These are phyloP conservation scores for Sakesphorus luctuosus DNA, from an alignment of 2,113 vertebrate genomes.

Conservation along the genomic window DNA sequence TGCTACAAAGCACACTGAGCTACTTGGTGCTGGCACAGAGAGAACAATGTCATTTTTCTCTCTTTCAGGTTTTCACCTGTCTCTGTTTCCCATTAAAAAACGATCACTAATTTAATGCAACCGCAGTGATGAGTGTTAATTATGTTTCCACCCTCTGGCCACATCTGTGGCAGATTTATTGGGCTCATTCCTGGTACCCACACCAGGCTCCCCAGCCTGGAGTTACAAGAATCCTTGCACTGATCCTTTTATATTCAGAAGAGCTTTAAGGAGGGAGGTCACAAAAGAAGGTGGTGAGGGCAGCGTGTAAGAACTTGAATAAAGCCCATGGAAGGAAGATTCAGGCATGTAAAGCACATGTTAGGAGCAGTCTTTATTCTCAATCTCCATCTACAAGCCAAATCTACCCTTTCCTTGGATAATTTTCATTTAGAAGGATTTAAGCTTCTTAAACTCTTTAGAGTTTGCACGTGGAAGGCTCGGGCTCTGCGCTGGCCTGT, in stretches of 20 bases:
- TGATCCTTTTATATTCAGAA: slow-evolving; percentile 61
- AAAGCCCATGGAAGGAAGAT: slow-evolving; percentile 59
- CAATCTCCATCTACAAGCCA: slow-evolving; percentile 66
- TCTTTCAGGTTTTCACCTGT: background rate
- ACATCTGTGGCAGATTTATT: background rate
- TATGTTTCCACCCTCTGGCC: background rate
- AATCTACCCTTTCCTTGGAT: slow-evolving; percentile 66
- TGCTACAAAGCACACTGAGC: background rate
- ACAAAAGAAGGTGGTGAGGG: slow-evolving; percentile 31
- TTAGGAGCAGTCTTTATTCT: slow-evolving; percentile 55
- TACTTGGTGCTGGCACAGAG: background rate
- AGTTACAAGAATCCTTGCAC: slow-evolving; percentile 16
- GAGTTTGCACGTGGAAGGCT: background rate
- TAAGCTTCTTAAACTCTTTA: slow-evolving; percentile 71
- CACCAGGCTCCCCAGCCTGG: background rate
- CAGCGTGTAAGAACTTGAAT: slow-evolving; percentile 34
- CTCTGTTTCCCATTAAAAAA: background rate
- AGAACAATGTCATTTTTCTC: background rate
- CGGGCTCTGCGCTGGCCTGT: background rate
- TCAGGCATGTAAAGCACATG: slow-evolving; percentile 44
- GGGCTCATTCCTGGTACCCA: background rate
- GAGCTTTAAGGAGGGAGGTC: slow-evolving; percentile 46
- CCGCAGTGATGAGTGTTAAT: background rate
- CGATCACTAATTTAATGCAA: background rate
- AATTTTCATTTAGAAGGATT: slow-evolving; percentile 74